Conservation (phyloP, 1,140 invertebrate species). For the Pissodes strobi region DNA sequence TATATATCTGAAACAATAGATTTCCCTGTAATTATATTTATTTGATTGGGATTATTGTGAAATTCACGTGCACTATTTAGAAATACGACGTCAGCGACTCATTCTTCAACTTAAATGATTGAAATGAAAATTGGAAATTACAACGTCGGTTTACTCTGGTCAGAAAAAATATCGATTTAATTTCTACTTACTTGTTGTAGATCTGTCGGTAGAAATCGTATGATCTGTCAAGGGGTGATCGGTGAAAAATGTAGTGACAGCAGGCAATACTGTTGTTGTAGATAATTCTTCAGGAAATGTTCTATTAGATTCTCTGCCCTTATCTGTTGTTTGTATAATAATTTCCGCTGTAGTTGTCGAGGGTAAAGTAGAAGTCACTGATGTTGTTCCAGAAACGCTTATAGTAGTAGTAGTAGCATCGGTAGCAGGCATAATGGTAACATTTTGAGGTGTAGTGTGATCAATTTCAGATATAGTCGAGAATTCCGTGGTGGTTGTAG, state of each 20-base stretch:
- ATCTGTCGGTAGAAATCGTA: not conserved
- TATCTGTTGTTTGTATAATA: not conserved
- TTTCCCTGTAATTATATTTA: no score
- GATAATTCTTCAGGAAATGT: conserved; percentile 29
- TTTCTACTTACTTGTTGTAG: not conserved
- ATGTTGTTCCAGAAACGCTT: conserved; percentile 6
- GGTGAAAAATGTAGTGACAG: not conserved
- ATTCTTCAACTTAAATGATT: no score
- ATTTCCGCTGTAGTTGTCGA: not conserved
- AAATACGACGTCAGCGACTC: no score
- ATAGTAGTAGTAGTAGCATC: conserved; percentile 15
- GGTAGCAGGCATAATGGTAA: conserved; percentile 3
- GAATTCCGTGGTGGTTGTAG: conserved; percentile 12
- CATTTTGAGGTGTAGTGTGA: not conserved
- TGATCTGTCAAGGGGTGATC: not conserved
- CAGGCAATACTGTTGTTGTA: conserved; percentile 2
- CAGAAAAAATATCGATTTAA: no score
- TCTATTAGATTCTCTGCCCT: conserved; percentile 13
- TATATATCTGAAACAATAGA: no score
- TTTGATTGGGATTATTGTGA: no score
- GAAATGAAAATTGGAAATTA: no score
- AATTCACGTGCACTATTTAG: no score
- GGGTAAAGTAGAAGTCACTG: not conserved
- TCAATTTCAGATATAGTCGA: not conserved
- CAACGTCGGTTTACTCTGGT: no score